Conservation (phyloP, 1,140 invertebrate genomes). For the Heliconius eleuchia region DNA sequence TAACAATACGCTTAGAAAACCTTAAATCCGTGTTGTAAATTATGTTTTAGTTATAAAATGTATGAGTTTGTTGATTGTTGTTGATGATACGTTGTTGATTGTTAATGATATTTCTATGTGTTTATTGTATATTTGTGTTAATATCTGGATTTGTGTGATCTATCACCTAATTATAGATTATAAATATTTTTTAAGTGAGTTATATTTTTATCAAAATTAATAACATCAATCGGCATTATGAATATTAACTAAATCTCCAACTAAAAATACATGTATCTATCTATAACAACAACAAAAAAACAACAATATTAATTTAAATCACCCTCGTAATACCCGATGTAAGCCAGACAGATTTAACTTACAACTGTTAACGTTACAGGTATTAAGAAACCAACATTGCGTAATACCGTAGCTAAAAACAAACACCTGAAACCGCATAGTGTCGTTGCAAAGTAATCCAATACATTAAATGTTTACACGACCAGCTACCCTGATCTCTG, state of each 20-base stretch:
- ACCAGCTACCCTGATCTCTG: conserved; percentile 13
- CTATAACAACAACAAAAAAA: too few relatives aligned
- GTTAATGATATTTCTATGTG: not conserved
- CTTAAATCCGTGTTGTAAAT: conserved; percentile 38
- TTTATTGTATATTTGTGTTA: not conserved
- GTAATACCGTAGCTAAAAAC: conserved; percentile 38
- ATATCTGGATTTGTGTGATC: too few relatives aligned
- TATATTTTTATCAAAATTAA: too few relatives aligned
- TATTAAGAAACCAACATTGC: conserved; percentile 24
- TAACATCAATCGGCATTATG: too few relatives aligned
- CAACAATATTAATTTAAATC: not conserved
- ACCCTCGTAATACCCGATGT: conserved; percentile 3
- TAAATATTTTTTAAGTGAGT: too few relatives aligned
- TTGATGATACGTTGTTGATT: not conserved
- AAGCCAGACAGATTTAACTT: conserved; percentile 9
- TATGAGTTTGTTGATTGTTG: not conserved
- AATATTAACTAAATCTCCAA: too few relatives aligned
- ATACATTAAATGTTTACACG: conserved; percentile 41
- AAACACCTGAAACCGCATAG: conserved; percentile 41
- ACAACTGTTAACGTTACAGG: conserved; percentile 11
- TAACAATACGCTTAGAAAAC: conserved; percentile 19
- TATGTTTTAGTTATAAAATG: conserved; percentile 28
- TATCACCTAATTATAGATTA: too few relatives aligned
- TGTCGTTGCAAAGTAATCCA: conserved; percentile 41
- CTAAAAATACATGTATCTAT: too few relatives aligned